phyloP scores from a whole-genome alignment of 2,797 vertebrate species.

The Ictinia mississippiensis region DNA sequence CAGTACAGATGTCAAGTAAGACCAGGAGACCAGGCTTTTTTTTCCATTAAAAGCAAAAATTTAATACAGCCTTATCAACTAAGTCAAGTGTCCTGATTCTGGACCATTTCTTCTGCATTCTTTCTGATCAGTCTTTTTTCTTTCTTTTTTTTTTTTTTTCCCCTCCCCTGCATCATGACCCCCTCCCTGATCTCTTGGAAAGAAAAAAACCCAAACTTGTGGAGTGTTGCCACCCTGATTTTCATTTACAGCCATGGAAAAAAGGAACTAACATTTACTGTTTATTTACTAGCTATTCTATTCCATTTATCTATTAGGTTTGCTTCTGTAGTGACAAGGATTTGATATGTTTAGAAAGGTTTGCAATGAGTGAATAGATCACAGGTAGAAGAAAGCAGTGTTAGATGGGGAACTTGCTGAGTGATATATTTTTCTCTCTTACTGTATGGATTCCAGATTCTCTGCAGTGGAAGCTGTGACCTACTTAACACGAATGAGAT shows the following conservation, averaged over 20 bases:
- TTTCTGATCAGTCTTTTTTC: background rate
- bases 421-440: background rate
- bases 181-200: background rate
- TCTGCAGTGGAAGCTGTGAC: background rate
- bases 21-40: background rate
- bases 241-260: background rate
- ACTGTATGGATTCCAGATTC: background rate
- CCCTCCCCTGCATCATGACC: accelerated
- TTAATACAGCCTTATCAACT: background rate
- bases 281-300: background rate
- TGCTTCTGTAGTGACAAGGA: background rate
- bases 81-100: background rate
- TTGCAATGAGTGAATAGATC: background rate
- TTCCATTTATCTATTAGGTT: background rate
- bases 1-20: background rate
- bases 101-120: background rate
- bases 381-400: background rate
- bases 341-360: background rate
- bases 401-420: background rate
- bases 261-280: background rate
- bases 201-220: background rate
- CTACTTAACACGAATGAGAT: background rate
- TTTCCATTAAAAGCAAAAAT: background rate
- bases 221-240: background rate
- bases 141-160: accelerated